Base-by-base conservation (phyloP, 2,113 vertebrate genomes). In the Gymnorhina tibicen region DNA sequence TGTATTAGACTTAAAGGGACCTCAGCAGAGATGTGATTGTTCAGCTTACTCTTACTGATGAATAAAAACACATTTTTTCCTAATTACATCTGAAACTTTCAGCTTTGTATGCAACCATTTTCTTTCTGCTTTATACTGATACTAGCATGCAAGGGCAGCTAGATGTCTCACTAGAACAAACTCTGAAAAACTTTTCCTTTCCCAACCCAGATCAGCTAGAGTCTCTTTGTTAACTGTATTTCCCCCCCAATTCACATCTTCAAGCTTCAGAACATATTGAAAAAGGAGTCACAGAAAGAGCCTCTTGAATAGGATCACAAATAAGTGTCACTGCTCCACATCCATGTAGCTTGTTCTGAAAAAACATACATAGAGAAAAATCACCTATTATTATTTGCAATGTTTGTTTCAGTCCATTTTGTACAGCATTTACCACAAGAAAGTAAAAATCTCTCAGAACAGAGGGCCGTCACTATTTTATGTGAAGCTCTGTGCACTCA, bases 131-230 rank as follows among this genome's bases (percentile, higher is more conserved):
- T 94, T 53, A 44, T 42, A 7, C 52, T 69, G 94, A 96, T 96
- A 96, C 91, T 97, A 96, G 80, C 97, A 81, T n/a, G 37, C 56
- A 95, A 83, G 67, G 82, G 74, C 97, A 97, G 97, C 97, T 97
- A 97, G 95, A 97, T 97, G 96, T 97, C 97, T 97, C 97, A 97
- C 97, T 97, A 97, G 93, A 97, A 97, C 97, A 95, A 96, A 97
- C 28, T 95, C 68, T 91, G 96, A 76, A 63, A 93, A 95, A 62
- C 44, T 49, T 93, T 88, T 80, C 16, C 70, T 83, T 92, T 94
- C 73, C 30, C 55, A 91, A 19, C 21, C 39, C 69, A 70, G 28
- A 64, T 79, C 33, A 46, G 10, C 47, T 81, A 68, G 50, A 74
- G 12, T 39, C 10, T 76, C 23, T 63, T 74, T 62, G 55, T 77